Evolutionary conservation across 2,797 vertebrate species (phyloP).

Genomic region (Bovichtus variegatus): DNA sequence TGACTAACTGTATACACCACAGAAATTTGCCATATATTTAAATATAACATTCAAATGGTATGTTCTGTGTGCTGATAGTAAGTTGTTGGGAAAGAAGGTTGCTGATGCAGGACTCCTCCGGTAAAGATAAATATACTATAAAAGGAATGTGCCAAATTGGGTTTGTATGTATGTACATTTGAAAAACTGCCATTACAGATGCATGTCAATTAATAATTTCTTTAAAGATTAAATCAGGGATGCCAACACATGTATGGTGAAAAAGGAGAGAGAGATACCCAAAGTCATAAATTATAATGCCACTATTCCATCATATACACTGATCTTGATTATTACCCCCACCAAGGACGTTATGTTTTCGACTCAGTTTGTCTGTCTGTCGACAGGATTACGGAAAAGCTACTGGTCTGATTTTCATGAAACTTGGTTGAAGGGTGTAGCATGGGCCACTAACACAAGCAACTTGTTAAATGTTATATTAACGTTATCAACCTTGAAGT

Average conservation of each 20-base stretch:
- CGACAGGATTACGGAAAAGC: too few species aligned
- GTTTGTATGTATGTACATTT: not conserved
- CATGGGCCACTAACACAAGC: too few species aligned
- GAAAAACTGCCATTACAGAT: not conserved
- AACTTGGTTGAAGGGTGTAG: too few species aligned
- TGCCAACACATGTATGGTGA: too few species aligned
- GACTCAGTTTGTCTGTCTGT: too few species aligned
- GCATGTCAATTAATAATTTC: not conserved
- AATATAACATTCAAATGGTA: not conserved
- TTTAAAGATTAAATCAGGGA: not conserved
- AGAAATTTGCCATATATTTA: not conserved
- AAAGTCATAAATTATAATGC: too few species aligned
- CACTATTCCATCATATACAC: too few species aligned
- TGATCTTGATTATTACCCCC: too few species aligned
- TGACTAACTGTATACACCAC: not conserved
- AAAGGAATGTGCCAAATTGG: not conserved
- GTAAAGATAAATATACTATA: not conserved
- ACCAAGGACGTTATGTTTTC: too few species aligned
- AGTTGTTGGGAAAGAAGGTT: not conserved
- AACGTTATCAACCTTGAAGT: not conserved
- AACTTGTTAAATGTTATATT: not conserved
- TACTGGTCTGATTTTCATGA: too few species aligned
- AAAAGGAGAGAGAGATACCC: too few species aligned
- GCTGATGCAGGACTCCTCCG: not conserved
- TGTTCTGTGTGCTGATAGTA: not conserved